phyloP scores from a whole-genome alignment of 2,113 vertebrate species.

The Nycticryphes semicollaris region DNA sequence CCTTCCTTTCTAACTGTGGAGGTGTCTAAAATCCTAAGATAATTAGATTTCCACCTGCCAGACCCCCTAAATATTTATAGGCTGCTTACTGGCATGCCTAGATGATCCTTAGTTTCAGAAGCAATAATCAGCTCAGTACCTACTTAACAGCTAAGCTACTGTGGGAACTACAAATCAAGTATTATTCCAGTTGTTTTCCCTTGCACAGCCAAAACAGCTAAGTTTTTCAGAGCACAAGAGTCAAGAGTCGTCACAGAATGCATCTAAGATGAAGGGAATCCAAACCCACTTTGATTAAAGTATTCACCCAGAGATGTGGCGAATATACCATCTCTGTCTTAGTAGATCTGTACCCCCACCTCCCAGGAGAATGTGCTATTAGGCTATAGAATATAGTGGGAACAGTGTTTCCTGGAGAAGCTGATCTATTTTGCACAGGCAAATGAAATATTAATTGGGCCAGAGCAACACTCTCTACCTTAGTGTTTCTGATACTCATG shows the following conservation, averaged over 20 bases:
- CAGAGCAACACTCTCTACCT: background rate
- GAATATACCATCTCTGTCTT: background rate
- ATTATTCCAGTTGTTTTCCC: background rate
- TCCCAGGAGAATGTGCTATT: background rate
- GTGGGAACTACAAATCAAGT: background rate
- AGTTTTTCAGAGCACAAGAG: background rate
- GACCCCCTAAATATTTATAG: background rate
- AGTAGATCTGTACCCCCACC: background rate
- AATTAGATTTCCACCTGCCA: background rate
- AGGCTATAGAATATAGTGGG: background rate
- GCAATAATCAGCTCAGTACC: background rate
- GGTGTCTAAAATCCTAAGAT: background rate
- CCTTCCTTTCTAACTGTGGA: background rate
- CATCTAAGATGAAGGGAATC: background rate
- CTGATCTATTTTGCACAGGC: background rate
- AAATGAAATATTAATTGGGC: background rate
- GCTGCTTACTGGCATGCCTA: background rate
- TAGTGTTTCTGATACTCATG: background rate
- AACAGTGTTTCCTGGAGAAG: background rate
- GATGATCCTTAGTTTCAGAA: background rate
- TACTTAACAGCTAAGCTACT: background rate
- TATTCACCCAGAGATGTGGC: background rate
- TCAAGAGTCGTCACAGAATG: background rate
- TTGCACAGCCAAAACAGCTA: background rate
- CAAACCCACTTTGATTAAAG: background rate